Conservation (phyloP, 2,113 vertebrate genomes). For the Lampris megalopsis region DNA sequence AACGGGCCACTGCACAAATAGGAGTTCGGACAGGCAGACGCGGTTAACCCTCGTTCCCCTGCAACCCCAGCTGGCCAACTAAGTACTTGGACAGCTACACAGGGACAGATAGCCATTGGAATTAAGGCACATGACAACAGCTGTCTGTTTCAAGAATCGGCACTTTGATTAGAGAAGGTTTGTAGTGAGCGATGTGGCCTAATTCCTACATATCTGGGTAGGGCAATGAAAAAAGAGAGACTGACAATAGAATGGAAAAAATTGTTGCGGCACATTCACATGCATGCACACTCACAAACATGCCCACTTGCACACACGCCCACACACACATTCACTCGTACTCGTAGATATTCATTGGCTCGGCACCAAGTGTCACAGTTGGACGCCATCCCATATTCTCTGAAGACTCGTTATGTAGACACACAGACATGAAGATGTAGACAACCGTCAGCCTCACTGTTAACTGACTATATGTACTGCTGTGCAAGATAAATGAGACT, state of each 20-base stretch:
- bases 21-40: conserved; percentile 49
- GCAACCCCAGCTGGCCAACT: conserved; percentile 74
- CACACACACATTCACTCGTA: conserved; percentile 39
- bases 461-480: conserved; percentile 54
- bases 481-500: conserved; percentile 65
- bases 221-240: conserved; percentile 69
- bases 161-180: conserved; percentile 84
- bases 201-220: conserved; percentile 83
- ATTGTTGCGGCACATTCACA: conserved; percentile 58
- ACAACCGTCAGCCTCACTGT: conserved; percentile 53
- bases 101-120: conserved; percentile 79
- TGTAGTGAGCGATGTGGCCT: conserved; percentile 78
- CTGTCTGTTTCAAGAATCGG: conserved; percentile 86
- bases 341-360: conserved; percentile 63
- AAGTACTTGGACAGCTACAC: conserved; percentile 65
- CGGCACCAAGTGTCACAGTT: conserved; percentile 75
- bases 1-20: conserved; percentile 33
- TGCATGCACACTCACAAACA: conserved; percentile 54
- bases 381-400: conserved; percentile 73
- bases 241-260: conserved; percentile 66
- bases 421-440: conserved; percentile 48
- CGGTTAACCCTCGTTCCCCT: conserved; percentile 60
- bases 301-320: conserved; percentile 53
- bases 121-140: conserved; percentile 85
- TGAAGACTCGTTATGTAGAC: conserved; percentile 58